These are phyloP conservation scores for Cantharis rufa DNA, from an alignment of 2,888 invertebrate genomes.

Conservation along the genomic window DNA sequence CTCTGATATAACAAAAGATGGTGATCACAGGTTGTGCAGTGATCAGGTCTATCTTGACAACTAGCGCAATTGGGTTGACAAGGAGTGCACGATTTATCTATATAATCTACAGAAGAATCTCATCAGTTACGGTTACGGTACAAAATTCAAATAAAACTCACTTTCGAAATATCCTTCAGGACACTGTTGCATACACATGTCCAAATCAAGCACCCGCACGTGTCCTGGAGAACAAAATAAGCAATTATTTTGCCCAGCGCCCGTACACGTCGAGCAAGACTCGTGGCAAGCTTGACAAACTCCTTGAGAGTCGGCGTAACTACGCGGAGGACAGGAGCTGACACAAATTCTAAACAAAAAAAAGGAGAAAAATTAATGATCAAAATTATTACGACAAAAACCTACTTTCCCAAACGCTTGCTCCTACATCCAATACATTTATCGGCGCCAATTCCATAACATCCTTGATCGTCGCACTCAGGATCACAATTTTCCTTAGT, in stretches of 20 bases:
- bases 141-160: conserved; percentile 48
- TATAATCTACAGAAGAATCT: conserved; percentile 44
- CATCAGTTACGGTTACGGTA: background rate
- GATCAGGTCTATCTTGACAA: conserved; percentile 80
- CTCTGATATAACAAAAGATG: conserved; percentile 82
- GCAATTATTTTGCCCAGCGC: conserved; percentile 85
- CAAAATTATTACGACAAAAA: background rate
- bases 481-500: conserved; percentile 72
- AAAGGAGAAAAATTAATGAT: background rate
- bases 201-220: conserved; percentile 80
- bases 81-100: conserved; percentile 75
- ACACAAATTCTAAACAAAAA: conserved; percentile 74
- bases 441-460: conserved; percentile 82
- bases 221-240: conserved; percentile 83
- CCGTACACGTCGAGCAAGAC: conserved; percentile 87
- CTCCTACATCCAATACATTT: conserved; percentile 84
- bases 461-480: conserved; percentile 83
- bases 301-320: conserved; percentile 78
- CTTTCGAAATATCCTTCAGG: conserved; percentile 89
- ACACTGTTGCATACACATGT: conserved; percentile 85
- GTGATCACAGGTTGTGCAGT: conserved; percentile 86
- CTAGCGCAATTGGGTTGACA: conserved; percentile 87
- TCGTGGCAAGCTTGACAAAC: conserved; percentile 88
- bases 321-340: conserved; percentile 81
- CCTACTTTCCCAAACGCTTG: conserved; percentile 79